phyloP scores from a whole-genome alignment of 2,888 invertebrate species.

The Perdita meconis region DNA sequence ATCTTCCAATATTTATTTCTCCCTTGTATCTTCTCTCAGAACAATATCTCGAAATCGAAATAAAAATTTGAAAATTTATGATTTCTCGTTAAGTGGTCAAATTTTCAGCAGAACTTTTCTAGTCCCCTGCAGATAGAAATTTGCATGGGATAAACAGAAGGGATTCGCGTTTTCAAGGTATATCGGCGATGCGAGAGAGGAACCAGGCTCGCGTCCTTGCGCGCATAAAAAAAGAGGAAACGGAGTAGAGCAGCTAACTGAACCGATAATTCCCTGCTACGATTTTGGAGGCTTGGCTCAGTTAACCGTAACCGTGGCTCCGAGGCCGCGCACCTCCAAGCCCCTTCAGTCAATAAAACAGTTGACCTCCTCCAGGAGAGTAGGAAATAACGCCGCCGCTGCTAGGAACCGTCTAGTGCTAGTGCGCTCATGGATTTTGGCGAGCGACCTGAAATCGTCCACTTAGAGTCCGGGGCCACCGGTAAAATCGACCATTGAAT shows the following conservation, averaged over 20 bases:
- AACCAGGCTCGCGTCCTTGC: constrained; percentile 34
- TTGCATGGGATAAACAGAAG: not conserved
- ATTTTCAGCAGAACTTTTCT: too few species aligned
- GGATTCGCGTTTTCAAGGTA: constrained; percentile 11
- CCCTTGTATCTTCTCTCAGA: too few species aligned
- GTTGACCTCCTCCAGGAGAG: constrained; percentile 73
- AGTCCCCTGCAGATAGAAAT: too few species aligned
- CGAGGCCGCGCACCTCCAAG: constrained; percentile 74
- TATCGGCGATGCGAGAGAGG: constrained; percentile 6
- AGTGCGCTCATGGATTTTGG: constrained; percentile 56
- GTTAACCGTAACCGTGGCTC: constrained; percentile 77
- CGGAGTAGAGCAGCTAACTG: constrained; percentile 69
- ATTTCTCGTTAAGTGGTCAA: too few species aligned
- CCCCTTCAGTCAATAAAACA: constrained; percentile 75
- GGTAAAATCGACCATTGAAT: constrained; percentile 32
- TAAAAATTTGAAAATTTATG: too few species aligned
- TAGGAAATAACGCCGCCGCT: constrained; percentile 60
- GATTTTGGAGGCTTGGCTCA: constrained; percentile 76
- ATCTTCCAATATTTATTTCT: too few species aligned
- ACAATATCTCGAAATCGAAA: too few species aligned
- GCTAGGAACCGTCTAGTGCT: constrained; percentile 43
- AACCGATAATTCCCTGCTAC: constrained; percentile 76
- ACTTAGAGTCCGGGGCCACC: constrained; percentile 45
- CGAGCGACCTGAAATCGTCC: constrained; percentile 44
- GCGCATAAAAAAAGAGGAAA: constrained; percentile 57